Base-by-base conservation (phyloP, 2,113 vertebrate species). In the Phalacrocorax carbo region DNA sequence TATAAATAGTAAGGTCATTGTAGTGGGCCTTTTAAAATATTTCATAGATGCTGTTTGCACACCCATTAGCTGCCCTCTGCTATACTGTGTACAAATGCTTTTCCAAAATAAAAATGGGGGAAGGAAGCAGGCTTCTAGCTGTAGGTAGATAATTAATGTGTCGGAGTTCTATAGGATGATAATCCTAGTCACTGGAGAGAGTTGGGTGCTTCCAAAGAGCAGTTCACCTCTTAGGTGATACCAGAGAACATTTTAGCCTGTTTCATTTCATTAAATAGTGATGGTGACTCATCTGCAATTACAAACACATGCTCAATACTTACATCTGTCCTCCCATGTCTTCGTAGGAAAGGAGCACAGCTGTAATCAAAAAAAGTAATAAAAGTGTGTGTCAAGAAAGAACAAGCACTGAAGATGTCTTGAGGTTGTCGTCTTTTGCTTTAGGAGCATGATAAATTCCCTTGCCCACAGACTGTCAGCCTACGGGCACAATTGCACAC, bases 401-500 rank as follows among this genome's bases (percentile, higher is more conserved):
- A 69, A 77, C 34, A 69, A 60, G 25, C 4, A 21, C 13, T 21
- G 64, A 75, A 64, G 18, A 16, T 46, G 4, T 77, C 34, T 40
- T 55, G 38, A 32, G 8, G 32, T 30, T 81, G 8, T 68, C 9
- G 48, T 34, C 10, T 76, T 78, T 85, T 88, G 26, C 9, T n/a
- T 58, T 30, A 36, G 18, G 15, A 66, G 10, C 22, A 9, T 20
- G 61, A n/a, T 15, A 60, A 71, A 51, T 68, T 58, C 12, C 5
- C 20, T 32, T 34, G 8, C 20, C 21, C 0, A 1, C 16, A 27
- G 25, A 25, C 25, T 77, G 16, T 69, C 81, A 77, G 54, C 44
- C n/a, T 29, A 8, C 5, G 3, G 0, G 2, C 5, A 4, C 5
- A 15, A 23, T 22, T 2, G 6, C 7, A 14, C 0, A 1, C 11